Base-by-base conservation (phyloP, 1,140 invertebrate genomes). In the Aphaenogaster floridana region DNA sequence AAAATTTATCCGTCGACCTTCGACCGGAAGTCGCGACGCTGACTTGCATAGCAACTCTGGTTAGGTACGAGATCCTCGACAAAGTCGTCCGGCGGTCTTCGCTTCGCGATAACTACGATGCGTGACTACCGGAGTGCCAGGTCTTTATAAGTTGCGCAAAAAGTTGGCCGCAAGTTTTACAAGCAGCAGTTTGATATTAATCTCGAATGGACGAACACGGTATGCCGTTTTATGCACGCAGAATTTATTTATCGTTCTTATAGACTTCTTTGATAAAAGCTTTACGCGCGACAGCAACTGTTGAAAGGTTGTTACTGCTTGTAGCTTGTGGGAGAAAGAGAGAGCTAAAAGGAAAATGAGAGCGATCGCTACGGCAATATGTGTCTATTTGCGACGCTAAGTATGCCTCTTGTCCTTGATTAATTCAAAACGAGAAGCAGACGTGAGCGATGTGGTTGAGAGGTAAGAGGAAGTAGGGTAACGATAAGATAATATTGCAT, bases 341-440 rank as follows among this genome's bases (percentile, higher is more conserved):
- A 74, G 54, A 78, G 78, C 63, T 68, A 39, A 80, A 64, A 57
- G 69, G 68, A 84, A 66, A 66, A 83, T 34, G 71, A 64, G 77
- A 81, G 80, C 80, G 48, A 76, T 84, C 45, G 80, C 69, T 84
- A 63, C 64, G 78, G 78, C 48, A 39, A 81, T 28, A 28, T 71
- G 36, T 54, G 15, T 81, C 78, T 81, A 81, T 81, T 69, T 54
- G 64, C 36, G 64, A 39, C 36, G n/a, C 36, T 81, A 81, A 54
- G 64, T 81, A 81, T 57, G 78, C 66, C 64, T 66, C 61, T 66
- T 48, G 77, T 66, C 77, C 64, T 81, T 81, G 78, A 81, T 81
- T 81, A 81, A 81, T 81, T 81, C 78, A 81, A 39, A 81, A 50
- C 48, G 48, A 39, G 36, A 69, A 13, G 64, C 42, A 69, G 59